Conservation (phyloP, 2,888 invertebrate genomes). For the Stenodera caucasica region DNA sequence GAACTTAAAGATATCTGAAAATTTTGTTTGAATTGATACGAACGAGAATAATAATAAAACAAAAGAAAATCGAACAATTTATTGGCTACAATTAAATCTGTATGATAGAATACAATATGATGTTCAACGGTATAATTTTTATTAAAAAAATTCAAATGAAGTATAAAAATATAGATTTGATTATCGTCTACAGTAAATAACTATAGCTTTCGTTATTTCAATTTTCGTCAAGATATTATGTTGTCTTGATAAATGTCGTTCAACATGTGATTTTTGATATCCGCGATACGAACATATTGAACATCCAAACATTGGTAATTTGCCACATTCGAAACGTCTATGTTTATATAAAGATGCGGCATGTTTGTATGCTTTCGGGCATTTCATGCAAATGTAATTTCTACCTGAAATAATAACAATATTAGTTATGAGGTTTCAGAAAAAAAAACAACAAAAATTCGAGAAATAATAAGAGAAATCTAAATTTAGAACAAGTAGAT, state of each 20-base stretch:
- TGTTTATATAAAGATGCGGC: slow-evolving; percentile 39
- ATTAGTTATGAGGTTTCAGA: slow-evolving; percentile 7
- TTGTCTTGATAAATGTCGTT: slow-evolving; percentile 44
- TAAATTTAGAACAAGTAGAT: too few relatives aligned
- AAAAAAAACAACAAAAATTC: neutral
- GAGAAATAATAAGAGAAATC: too few relatives aligned
- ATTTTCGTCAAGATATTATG: slow-evolving; percentile 38
- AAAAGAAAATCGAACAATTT: too few relatives aligned
- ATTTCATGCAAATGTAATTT: slow-evolving; percentile 32
- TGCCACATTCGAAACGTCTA: slow-evolving; percentile 42
- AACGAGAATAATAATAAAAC: too few relatives aligned
- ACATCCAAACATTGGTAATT: slow-evolving; percentile 37
- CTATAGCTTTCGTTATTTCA: slow-evolving; percentile 19
- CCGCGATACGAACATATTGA: slow-evolving; percentile 43
- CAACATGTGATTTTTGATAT: slow-evolving; percentile 46
- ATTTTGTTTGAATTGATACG: too few relatives aligned
- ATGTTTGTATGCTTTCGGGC: slow-evolving; percentile 37
- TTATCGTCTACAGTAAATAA: slow-evolving; percentile 15
- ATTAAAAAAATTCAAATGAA: neutral
- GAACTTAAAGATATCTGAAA: too few relatives aligned
- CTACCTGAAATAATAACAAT: slow-evolving; percentile 11
- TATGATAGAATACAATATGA: too few relatives aligned
- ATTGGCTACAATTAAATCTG: too few relatives aligned
- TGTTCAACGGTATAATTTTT: too few relatives aligned
- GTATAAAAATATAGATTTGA: slow-evolving; percentile 3